These are phyloP conservation scores for Flexamia atlantica DNA, from an alignment of 2,888 invertebrate genomes.

Conservation along the genomic window DNA sequence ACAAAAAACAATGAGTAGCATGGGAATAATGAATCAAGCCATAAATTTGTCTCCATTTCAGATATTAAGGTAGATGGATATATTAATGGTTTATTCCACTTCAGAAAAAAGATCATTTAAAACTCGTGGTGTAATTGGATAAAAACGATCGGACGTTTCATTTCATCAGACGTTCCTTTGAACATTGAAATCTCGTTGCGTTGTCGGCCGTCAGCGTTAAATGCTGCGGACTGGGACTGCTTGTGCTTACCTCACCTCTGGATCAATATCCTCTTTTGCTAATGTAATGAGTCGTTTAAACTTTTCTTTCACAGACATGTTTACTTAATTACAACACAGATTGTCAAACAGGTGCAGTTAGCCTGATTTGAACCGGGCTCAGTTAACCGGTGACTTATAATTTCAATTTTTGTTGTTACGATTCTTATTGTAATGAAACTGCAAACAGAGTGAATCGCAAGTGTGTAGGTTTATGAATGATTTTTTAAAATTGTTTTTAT, in stretches of 20 bases:
- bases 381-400: no score
- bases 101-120: neutral
- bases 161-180: neutral
- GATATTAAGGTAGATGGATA: no score
- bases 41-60: no score
- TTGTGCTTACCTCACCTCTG: neutral
- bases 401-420: no score
- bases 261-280: conserved; percentile 19
- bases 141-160: neutral
- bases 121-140: neutral
- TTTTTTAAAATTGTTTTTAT: no score
- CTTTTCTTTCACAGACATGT: conserved; percentile 24
- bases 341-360: neutral
- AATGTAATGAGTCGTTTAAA: conserved; percentile 46
- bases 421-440: no score
- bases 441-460: no score
- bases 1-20: no score
- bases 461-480: no score
- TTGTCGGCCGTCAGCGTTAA: neutral
- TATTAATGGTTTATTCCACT: neutral
- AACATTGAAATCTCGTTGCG: neutral
- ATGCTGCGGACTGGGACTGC: neutral
- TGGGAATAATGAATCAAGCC: no score
- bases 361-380: no score
- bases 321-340: neutral